phyloP scores from a whole-genome alignment of 2,888 invertebrate species.

The Frankliniella fusca region DNA sequence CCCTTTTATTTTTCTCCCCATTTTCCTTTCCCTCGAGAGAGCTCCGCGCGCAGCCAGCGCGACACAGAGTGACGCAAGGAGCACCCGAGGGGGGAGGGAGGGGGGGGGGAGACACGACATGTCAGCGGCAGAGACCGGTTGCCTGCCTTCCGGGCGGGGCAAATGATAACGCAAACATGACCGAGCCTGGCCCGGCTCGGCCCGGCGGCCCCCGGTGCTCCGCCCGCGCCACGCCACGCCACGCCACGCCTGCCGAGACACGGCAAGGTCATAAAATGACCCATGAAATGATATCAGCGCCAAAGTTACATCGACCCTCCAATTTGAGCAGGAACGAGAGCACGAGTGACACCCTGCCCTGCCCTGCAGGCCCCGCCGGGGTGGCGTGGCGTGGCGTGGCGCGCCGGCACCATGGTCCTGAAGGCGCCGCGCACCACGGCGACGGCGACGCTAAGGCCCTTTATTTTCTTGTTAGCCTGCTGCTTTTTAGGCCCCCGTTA shows the following conservation, averaged over 20 bases:
- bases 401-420: not conserved
- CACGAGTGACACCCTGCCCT: not conserved
- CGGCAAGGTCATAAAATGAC: constrained; percentile 11
- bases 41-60: not conserved
- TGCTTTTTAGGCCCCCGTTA: too few relatives aligned
- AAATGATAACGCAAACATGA: not conserved
- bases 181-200: not conserved
- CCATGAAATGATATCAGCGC: not conserved
- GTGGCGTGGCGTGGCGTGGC: not conserved
- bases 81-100: not conserved
- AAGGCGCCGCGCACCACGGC: not conserved
- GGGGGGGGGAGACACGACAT: not conserved
- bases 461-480: constrained; percentile 8
- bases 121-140: not conserved
- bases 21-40: too few relatives aligned
- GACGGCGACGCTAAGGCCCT: not conserved
- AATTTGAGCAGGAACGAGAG: not conserved
- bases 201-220: not conserved
- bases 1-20: too few relatives aligned
- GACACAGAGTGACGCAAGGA: not conserved
- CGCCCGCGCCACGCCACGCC: not conserved
- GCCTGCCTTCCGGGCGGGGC: not conserved
- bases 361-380: not conserved
- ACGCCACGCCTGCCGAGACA: not conserved
- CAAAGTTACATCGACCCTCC: constrained; percentile 1